Evolutionary conservation across 2,797 vertebrate genomes (phyloP).

Genomic region (Pantherophis alleghaniensis): DNA sequence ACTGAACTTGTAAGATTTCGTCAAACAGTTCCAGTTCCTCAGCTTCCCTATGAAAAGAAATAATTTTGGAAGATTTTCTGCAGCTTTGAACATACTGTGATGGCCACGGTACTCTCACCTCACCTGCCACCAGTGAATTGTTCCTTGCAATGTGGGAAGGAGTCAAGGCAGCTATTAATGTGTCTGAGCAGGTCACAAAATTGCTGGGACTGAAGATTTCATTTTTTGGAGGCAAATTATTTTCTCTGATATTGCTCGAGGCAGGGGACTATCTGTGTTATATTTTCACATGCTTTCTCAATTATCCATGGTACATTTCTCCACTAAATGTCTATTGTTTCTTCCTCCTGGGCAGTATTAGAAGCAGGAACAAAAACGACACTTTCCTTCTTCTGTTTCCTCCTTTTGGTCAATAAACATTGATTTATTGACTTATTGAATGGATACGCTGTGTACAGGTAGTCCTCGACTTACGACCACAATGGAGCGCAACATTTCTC

Average conservation of each 20-base stretch:
- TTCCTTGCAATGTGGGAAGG: constrained; percentile 46
- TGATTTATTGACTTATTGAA: too few species aligned
- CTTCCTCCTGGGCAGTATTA: too few species aligned
- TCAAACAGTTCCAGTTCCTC: too few species aligned
- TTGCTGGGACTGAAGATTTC: constrained; percentile 24
- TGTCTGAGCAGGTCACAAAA: constrained; percentile 42
- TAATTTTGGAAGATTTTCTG: constrained; percentile 22
- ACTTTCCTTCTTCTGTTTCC: too few species aligned
- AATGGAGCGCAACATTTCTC: too few species aligned
- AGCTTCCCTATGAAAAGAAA: not conserved
- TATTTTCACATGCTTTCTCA: not conserved
- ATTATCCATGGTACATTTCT: not conserved
- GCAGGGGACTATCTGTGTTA: constrained; percentile 8
- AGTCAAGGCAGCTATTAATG: constrained; percentile 52
- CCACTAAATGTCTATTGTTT: not conserved
- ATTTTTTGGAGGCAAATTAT: constrained; percentile 33
- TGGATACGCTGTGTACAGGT: too few species aligned
- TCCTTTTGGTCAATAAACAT: too few species aligned
- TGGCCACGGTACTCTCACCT: constrained; percentile 17
- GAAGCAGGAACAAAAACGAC: too few species aligned
- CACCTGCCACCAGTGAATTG: constrained; percentile 9
- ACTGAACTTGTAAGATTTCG: not conserved
- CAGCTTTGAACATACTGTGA: constrained; percentile 12
- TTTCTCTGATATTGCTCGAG: constrained; percentile 18
- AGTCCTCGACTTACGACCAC: too few species aligned